These are phyloP conservation scores for Mimumesa dahlbomi DNA, from an alignment of 2,888 invertebrate species.

Conservation along the genomic window DNA sequence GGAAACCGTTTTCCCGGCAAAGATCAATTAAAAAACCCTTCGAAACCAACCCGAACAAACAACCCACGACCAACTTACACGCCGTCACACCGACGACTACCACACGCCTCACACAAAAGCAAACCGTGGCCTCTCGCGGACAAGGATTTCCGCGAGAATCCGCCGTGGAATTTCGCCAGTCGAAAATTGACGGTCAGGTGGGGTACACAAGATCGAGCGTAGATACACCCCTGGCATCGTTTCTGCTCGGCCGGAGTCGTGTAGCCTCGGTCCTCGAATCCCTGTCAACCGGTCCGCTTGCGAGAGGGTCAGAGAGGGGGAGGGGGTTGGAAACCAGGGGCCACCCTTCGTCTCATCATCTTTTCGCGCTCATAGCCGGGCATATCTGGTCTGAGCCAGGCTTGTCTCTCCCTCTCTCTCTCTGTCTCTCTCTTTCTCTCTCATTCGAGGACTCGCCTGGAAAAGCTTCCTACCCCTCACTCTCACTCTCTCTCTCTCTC, in stretches of 20 bases:
- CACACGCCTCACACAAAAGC: too few species aligned
- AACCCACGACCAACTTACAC: too few species aligned
- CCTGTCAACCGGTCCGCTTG: constrained; percentile 72
- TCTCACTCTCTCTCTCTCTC: constrained; percentile 47
- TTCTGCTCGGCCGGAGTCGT: constrained; percentile 67
- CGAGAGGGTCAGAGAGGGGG: constrained; percentile 51
- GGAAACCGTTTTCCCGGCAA: too few species aligned
- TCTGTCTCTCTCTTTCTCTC: constrained; percentile 40
- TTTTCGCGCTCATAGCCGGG: constrained; percentile 74
- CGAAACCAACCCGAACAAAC: too few species aligned
- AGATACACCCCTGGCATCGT: constrained; percentile 70
- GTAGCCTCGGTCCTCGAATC: constrained; percentile 63
- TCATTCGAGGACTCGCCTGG: constrained; percentile 63
- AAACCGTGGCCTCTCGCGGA: too few species aligned
- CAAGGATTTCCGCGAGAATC: too few species aligned
- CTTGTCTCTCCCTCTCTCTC: constrained; percentile 45
- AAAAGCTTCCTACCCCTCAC: constrained; percentile 58
- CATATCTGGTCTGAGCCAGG: constrained; percentile 63
- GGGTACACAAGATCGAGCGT: constrained; percentile 1
- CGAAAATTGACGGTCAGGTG: too few species aligned
- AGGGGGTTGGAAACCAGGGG: constrained; percentile 66
- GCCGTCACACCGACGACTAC: too few species aligned
- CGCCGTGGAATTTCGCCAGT: too few species aligned
- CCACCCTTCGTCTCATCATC: constrained; percentile 76
- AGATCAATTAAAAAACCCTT: too few species aligned